A percentile compares a stretch with the other conserved stretches of the same genome.
Conservation (phyloP, 2,797 vertebrate genomes). For the Sparus aurata region DNA sequence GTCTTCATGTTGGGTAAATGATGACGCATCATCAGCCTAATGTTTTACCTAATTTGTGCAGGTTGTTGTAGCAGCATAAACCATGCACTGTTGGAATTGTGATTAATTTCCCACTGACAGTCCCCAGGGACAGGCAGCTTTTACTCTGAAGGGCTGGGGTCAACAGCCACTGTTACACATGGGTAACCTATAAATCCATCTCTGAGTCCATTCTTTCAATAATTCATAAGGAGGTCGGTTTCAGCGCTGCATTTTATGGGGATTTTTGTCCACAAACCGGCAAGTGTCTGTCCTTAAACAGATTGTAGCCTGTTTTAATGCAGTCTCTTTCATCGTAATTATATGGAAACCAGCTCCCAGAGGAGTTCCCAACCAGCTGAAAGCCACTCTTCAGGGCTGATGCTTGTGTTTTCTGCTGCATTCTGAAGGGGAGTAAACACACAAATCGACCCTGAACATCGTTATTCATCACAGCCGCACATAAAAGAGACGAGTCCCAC, state of each 20-base stretch:
- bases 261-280: constrained; percentile 39
- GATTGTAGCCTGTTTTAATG: constrained; percentile 59
- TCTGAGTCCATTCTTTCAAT: constrained; percentile 55
- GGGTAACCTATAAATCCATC: constrained; percentile 59
- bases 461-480: constrained; percentile 24
- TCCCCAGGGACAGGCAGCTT: constrained; percentile 43
- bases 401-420: constrained; percentile 32
- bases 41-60: constrained; percentile 19
- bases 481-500: constrained; percentile 28
- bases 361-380: constrained; percentile 54
- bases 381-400: constrained; percentile 31
- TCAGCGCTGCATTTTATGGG: constrained; percentile 32
- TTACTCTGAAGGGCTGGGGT: constrained; percentile 60
- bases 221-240: constrained; percentile 49
- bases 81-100: constrained; percentile 46
- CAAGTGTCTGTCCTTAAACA: constrained; percentile 49
- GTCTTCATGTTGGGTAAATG: constrained; percentile 3
- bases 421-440: constrained; percentile 48
- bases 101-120: constrained; percentile 50
- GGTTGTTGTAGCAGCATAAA: constrained; percentile 11
- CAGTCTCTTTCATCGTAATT: constrained; percentile 63
- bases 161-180: constrained; percentile 62
- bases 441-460: constrained; percentile 23
- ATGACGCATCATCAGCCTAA: constrained; percentile 23
- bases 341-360: constrained; percentile 58